Evolutionary conservation across 1,140 invertebrate genomes (phyloP), one percentile per base, ranked within the genome.

Genomic region (Saccostrea echinata): DNA sequence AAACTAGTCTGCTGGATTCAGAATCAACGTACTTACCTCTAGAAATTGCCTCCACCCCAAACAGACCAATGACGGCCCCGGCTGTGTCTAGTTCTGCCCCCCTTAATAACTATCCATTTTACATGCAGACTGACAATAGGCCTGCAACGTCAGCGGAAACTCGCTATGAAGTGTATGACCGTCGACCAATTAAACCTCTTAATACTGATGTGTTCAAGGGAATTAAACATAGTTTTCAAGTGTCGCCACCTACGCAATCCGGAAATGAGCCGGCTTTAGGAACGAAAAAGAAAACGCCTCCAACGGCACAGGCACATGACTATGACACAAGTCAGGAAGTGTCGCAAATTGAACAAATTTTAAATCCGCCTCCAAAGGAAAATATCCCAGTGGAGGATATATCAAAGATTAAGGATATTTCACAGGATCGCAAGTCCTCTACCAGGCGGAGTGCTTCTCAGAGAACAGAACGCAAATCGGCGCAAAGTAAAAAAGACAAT

Each of bases 21-120:
- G 93, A 94, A 33, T 92, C 93, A 21, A 91, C 92, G n/a, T 93
- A 94, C 84, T 86, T 94, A 24, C 93, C 93, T 35, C 57, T 94
- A 51, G 90, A 90, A 43, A 85, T 87, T 24, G 89, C 91, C 18
- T 55, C 83, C 76, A 87, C 83, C 51, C 90, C 87, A 85, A 89
- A 85, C 55, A 84, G 91, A 68, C 91, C 92, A 68, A 91, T 90
- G 87, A 92, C 92, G 13, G 91, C 93, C n/a, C 91, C 91, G 82
- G 86, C 86, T 57, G 90, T 84, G 24, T 84, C 80, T 84, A 88
- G 82, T 76, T 86, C 85, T 80, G 89, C 86, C 24, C 55, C 86
- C 3, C 68, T 81, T 21, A 88, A 85, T 12, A 86, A 91, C 61
- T 84, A 90, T 27, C 85, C 87, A 3, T 83, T 89, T 30, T 64